These are phyloP conservation scores for Scaptomyza pallida DNA, from an alignment of 1,140 invertebrate species.

Conservation along the genomic window DNA sequence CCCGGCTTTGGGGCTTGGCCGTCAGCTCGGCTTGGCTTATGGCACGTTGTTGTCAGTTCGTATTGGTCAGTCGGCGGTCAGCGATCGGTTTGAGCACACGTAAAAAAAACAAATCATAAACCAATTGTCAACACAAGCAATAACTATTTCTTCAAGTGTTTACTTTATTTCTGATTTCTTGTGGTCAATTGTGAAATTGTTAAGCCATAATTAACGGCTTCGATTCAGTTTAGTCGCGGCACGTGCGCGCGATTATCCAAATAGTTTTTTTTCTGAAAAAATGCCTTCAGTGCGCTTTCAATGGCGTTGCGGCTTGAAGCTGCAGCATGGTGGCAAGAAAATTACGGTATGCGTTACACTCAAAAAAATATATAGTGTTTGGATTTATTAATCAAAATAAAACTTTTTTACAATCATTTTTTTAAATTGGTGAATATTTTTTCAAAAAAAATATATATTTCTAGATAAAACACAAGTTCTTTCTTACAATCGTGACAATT, in stretches of 20 bases:
- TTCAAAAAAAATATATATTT: too few species aligned
- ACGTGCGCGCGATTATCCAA: neutral
- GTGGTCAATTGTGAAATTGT: constrained; percentile 58
- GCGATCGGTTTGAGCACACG: constrained; percentile 70
- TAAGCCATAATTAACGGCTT: neutral
- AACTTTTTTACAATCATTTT: too few species aligned
- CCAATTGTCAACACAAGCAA: constrained; percentile 43
- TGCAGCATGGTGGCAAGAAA: constrained; percentile 60
- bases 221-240: neutral
- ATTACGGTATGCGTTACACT: constrained; percentile 60
- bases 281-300: constrained; percentile 70
- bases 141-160: constrained; percentile 32
- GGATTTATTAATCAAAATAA: too few species aligned
- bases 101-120: constrained; percentile 69
- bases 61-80: constrained; percentile 64
- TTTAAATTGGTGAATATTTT: too few species aligned
- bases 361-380: too few species aligned
- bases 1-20: constrained; percentile 28
- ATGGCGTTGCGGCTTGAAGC: constrained; percentile 59
- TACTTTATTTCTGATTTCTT: constrained; percentile 17
- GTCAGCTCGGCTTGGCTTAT: constrained; percentile 16
- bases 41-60: constrained; percentile 35
- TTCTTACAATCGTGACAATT: too few species aligned
- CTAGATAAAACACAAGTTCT: too few species aligned
- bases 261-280: constrained; percentile 1